Conservation (phyloP, 2,888 invertebrate genomes). For the Lepas anatifera region DNA sequence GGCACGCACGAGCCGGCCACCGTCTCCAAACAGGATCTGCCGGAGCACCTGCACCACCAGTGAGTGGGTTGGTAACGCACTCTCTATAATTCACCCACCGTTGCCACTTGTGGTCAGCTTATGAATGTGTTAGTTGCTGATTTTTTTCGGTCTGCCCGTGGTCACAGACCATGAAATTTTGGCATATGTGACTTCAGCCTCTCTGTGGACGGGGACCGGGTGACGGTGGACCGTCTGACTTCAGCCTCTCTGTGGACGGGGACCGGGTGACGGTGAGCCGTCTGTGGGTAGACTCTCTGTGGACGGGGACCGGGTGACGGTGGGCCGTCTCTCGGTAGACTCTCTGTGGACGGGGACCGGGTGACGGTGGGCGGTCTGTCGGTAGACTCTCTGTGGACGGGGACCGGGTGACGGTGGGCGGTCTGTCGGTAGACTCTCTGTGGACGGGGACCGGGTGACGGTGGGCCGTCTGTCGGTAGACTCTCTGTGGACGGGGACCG, state of each 20-base stretch:
- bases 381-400: slow-evolving; percentile 55
- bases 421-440: slow-evolving; percentile 44
- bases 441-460: slow-evolving; percentile 56
- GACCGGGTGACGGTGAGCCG: too few relatives aligned
- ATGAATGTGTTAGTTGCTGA: too few relatives aligned
- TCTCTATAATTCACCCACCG: too few relatives aligned
- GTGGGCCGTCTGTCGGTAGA: slow-evolving; percentile 54
- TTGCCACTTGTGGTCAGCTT: too few relatives aligned
- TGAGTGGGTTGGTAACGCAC: too few relatives aligned
- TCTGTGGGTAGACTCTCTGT: slow-evolving; percentile 32
- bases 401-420: slow-evolving; percentile 75
- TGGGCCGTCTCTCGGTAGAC: slow-evolving; percentile 30
- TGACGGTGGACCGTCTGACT: not conserved
- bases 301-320: too few relatives aligned
- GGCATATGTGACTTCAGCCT: too few relatives aligned
- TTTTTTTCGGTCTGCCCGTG: too few relatives aligned
- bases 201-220: too few relatives aligned
- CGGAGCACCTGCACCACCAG: slow-evolving; percentile 56
- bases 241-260: not conserved
- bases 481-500: slow-evolving; percentile 59
- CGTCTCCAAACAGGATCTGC: slow-evolving; percentile 53
- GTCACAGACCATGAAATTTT: too few relatives aligned
- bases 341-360: slow-evolving; percentile 47
- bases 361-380: slow-evolving; percentile 54
- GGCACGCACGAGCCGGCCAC: slow-evolving; percentile 56